Base-by-base conservation (phyloP, 2,113 vertebrate species). In the Protomyctophum bolini region DNA sequence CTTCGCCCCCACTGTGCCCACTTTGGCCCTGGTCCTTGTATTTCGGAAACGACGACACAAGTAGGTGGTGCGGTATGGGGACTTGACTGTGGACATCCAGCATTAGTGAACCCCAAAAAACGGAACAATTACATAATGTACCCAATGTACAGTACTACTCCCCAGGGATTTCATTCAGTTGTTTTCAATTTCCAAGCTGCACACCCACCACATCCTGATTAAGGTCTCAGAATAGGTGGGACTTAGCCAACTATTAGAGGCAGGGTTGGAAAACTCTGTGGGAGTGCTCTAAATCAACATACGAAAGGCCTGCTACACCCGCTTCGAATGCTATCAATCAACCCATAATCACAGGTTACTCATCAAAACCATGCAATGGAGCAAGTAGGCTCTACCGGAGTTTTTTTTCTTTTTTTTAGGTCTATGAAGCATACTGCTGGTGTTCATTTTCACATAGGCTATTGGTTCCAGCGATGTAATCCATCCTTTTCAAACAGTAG, bases 131-230 rank as follows among this genome's bases (percentile, higher is more conserved):
- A 79, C 45, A 55, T 83, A 83, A 86, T 72, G 67, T 41, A 41
- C 33, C 33, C 14, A 70, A 60, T 65, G 66, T 61, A 77, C 48
- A 75, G 59, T 63, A 41, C 59, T 73, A 58, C 83, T 81, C 83
- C 77, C 79, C 77, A 85, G 70, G 82, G 80, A 82, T n/a, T n/a
- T n/a, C n/a, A n/a, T n/a, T n/a, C n/a, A n/a, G 3, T 45, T 74
- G 66, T 70, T 62, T 67, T 80, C 75, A 57, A 60, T 29, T 63
- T 79, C 79, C 66, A 84, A 48, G 70, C 64, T 46, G 63, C 63
- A 80, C 87, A 80, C 85, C 83, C 77, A 85, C 72, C 0, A 56
- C 57, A 70, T 78, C 47, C 80, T 61, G 65, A 83, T 81, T 79
- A 72, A 57, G 58, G 28, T 12, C 28, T 58, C 0, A 4, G 75